These are phyloP conservation scores for Paramisgurnus dabryanus DNA, from an alignment of 2,113 vertebrate genomes.

Conservation along the genomic window DNA sequence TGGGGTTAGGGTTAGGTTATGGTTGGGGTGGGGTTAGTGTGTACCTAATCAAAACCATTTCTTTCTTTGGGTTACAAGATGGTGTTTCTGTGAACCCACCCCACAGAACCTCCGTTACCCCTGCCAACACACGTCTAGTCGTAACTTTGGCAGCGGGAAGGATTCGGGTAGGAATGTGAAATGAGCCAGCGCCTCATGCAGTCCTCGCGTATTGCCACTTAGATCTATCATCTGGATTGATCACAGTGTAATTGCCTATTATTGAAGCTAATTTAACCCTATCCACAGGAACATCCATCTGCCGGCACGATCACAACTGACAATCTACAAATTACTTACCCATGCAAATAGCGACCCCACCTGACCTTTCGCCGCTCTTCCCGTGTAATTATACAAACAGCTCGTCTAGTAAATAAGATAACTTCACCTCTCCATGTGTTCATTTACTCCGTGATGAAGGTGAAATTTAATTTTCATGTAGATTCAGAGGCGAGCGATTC, in stretches of 20 bases:
- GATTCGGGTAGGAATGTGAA: conserved; percentile 63
- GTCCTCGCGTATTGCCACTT: conserved; percentile 92
- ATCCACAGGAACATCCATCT: conserved; percentile 90
- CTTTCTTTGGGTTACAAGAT: conserved; percentile 57
- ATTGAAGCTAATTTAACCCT: conserved; percentile 99
- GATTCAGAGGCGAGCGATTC: conserved; percentile 79
- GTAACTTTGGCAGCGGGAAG: conserved; percentile 72
- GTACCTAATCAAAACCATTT: conserved; percentile 14
- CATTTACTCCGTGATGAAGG: conserved; percentile 92
- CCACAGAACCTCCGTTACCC: conserved; percentile 45
- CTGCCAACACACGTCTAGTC: conserved; percentile 55
- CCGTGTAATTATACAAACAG: conserved; percentile 97
- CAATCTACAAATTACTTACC: conserved; percentile 98
- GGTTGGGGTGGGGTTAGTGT: no score
- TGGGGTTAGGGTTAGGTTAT: no score
- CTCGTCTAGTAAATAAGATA: conserved; percentile 97
- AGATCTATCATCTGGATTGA: conserved; percentile 99
- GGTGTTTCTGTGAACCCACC: conserved; percentile 55
- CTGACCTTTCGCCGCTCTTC: conserved; percentile 90
- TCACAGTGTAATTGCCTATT: conserved; percentile 94
- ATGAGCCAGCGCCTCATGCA: conserved; percentile 59
- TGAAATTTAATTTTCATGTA: conserved; percentile 99
- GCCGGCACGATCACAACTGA: conserved; percentile 90
- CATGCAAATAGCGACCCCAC: conserved; percentile 94
- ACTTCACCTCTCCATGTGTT: conserved; percentile 84